Evolutionary conservation across 2,888 invertebrate species (phyloP), one percentile per base, ranked within the genome.

Genomic region (Spatulosminthurus flaviceps): DNA sequence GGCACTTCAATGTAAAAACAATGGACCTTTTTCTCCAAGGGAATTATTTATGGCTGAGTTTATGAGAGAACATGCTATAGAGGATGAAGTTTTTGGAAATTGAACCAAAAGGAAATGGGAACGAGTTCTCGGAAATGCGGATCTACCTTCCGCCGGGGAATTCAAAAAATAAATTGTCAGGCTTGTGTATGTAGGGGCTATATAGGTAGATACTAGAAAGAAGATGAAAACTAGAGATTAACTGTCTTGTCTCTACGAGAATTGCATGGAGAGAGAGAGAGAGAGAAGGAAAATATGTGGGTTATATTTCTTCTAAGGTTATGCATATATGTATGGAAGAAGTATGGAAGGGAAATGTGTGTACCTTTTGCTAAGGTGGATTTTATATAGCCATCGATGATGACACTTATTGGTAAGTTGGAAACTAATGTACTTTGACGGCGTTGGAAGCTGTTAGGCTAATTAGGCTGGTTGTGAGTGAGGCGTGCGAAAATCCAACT

Each of bases 401-500:
- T 67, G 77, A 77, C 77, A 77, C 77, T 77, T 42, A 77, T 67
- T 77, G 42, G 77, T 34, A 42, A 22, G 66, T 28, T 21, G n/a
- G 41, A 69, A 74, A 61, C 19, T 79, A 79, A 79, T 79, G 61
- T 66, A 51, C 19, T 66, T 51, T 79, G 79, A 79, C 79, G 70
- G 70, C 71, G 79, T 75, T 51, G 70, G 61, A 67, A 75, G 21
- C 43, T 67, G 61, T 79, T 79, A 79, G 79, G 75, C 70, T 79
- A 79, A 79, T 79, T 79, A 76, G 69, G 22, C 24, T 64, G 34
- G 34, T 51, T 51, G 51, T 51, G 51, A 51, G 51, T 51, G 51
- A 51, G 51, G 79, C 22, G 69, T 79, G 79, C 78, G 61, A 24
- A 72, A 51, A 72, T 72, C 51, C 21, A 26, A 72, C 51, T 72